Percentiles rank a stretch among this genome's conserved stretches.
phyloP scores from a whole-genome alignment of 2,888 invertebrate genomes.

The Omphaloscelis lunosa region DNA sequence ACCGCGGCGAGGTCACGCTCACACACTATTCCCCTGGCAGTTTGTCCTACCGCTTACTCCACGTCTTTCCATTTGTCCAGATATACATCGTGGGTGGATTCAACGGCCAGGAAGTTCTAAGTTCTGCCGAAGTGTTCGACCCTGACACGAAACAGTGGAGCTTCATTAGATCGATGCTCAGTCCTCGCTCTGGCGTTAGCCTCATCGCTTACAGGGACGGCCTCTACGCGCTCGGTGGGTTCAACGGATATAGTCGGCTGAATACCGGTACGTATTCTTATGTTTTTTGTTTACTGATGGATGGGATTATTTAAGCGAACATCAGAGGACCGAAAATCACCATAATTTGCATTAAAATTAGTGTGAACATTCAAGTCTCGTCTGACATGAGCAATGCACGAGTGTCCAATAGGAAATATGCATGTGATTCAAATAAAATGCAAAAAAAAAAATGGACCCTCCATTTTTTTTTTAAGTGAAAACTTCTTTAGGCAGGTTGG shows the following conservation, averaged over 20 bases:
- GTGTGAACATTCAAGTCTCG: background rate
- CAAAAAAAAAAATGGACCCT: too few relatives aligned
- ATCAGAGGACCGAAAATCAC: background rate
- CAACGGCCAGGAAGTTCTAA: constrained; percentile 94
- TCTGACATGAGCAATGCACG: background rate
- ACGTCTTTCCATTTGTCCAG: constrained; percentile 72
- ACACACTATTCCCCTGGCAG: background rate
- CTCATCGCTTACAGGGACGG: constrained; percentile 92
- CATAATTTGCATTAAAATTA: background rate
- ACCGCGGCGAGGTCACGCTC: background rate
- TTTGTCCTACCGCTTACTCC: background rate
- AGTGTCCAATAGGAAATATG: too few relatives aligned
- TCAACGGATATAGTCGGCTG: constrained; percentile 93
- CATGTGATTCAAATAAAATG: too few relatives aligned
- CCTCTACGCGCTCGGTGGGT: constrained; percentile 95
- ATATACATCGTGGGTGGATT: constrained; percentile 95
- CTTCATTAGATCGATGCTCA: constrained; percentile 92
- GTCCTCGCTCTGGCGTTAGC: constrained; percentile 94
- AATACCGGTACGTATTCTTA: constrained; percentile 88
- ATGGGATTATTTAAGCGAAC: too few relatives aligned
- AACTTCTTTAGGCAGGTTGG: too few relatives aligned
- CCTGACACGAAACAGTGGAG: constrained; percentile 93
- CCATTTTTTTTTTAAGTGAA: too few relatives aligned
- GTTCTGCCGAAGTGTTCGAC: constrained; percentile 94
- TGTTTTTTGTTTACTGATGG: background rate